phyloP scores from a whole-genome alignment of 2,888 invertebrate genomes.

The Tenthredo livida region DNA sequence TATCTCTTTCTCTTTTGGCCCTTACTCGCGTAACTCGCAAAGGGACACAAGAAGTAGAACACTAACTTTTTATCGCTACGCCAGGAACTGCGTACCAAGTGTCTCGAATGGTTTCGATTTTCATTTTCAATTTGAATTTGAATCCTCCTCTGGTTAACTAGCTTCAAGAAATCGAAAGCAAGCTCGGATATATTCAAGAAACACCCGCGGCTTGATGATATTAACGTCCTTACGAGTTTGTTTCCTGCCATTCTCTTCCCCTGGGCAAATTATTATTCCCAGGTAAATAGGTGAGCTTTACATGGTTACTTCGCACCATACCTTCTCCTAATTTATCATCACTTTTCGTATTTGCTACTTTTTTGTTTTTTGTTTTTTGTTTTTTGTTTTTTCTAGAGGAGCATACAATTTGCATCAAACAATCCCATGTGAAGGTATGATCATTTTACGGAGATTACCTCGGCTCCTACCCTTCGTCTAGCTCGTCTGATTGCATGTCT shows the following conservation, averaged over 20 bases:
- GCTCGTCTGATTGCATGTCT: not conserved
- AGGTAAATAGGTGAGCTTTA: not conserved
- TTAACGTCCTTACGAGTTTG: not conserved
- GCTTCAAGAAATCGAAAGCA: slow-evolving; percentile 19
- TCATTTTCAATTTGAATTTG: slow-evolving; percentile 47
- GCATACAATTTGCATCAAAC: not conserved
- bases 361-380: not conserved
- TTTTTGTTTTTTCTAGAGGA: not conserved
- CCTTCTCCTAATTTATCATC: not conserved
- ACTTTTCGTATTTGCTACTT: too few species aligned
- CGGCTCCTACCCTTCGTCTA: not conserved
- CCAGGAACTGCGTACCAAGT: slow-evolving; percentile 49
- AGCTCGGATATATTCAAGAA: not conserved
- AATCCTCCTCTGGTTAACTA: slow-evolving; percentile 44
- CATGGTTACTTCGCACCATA: not conserved
- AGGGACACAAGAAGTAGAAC: slow-evolving; percentile 41
- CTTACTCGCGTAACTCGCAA: slow-evolving; percentile 10
- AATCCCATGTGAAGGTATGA: not conserved
- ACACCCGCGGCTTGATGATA: slow-evolving; percentile 11
- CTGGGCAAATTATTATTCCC: slow-evolving; percentile 1
- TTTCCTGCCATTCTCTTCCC: not conserved
- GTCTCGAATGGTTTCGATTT: slow-evolving; percentile 49
- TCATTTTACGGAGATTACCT: slow-evolving; percentile 15
- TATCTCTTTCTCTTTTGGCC: slow-evolving; percentile 12
- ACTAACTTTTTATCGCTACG: slow-evolving; percentile 48